Evolutionary conservation across 1,140 invertebrate genomes (phyloP), one percentile per base, ranked within the genome.

Genomic region (Schlechtendalia chinensis): DNA sequence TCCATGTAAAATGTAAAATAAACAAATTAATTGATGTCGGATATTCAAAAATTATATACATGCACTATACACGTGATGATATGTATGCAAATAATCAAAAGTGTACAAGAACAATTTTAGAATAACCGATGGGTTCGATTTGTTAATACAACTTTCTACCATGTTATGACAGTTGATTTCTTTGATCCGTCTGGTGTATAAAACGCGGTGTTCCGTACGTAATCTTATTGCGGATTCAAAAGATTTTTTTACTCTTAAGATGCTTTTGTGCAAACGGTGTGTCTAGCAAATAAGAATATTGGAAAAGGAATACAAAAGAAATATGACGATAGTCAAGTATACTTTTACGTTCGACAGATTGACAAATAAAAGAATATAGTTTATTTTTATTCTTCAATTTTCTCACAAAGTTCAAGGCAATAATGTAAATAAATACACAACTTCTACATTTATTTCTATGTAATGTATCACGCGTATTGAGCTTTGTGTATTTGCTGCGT

Each of bases 121-220:
- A 50, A 71, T 27, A 53, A 11, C 24, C 16, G 17, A 53, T 47
- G 27, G 50, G 47, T 71, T 27, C 19, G 39, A 11, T 56, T 39
- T 74, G 17, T 65, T 39, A 39, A 32, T 56, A 22, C n/a, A 10
- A 74, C 17, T 56, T 27, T 59, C n/a, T 29, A 24, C 22, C 17
- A 14, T 29, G n/a, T 77, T 59, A 59, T 77, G 54, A 59, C 54
- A 59, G 72, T 59, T 45, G 53, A 77, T 59, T 77, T 59, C 54
- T 77, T 77, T 77, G 72, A 77, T 59, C 72, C n/a, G 32, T 56
- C 53, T 56, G 29, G 29, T 45, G 27, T 6, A 16, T 29, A 39
- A 59, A 45, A 59, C 14, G 29, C 16, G 72, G 53, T 59, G 72
- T 77, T 24, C 72, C 56, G 39, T 77, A 5, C 27, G 8, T 77